Base-by-base conservation (phyloP, 37 sponge, comb jelly and placozoan genomes). In the Ianthella basta region DNA sequence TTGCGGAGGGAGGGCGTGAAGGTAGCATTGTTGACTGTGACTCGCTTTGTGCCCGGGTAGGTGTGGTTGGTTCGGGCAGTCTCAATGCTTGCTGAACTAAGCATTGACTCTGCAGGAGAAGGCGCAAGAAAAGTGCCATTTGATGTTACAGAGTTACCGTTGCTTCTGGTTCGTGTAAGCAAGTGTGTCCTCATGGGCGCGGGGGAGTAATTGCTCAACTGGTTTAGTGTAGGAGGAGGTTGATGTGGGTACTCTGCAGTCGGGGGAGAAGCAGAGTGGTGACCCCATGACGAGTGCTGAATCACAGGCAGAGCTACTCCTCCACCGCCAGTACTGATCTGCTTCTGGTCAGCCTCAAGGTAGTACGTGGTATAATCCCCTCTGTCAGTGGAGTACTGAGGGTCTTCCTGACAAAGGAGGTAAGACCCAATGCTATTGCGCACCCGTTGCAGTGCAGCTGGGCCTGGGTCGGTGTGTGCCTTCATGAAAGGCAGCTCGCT, bases 91-190 rank as follows among this genome's bases (percentile, higher is more conserved):
- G 25, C 25, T 39, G 78, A 75, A 50, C 78, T 75, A 10, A 75
- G 38, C 78, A 75, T 75, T 24, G 78, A 75, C 15, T 75, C 78
- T 24, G 78, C 78, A 75, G 78, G 78, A 20, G 78, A 75, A 24
- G 78, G 78, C 1, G 54, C 24, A 23, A 44, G 21, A 40, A 34
- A 37, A 36, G 44, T 39, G 24, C 78, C 70, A 30, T 35, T 69
- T 1, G 29, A 35, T 4, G 50, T 8, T 44, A 69, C 8, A 30
- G 70, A 75, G 25, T 50, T 75, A 10, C 78, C 78, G 16, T 75
- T 75, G 25, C 54, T 75, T 24, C 53, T 24, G 16, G 44, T 75
- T 0, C 78, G 78, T 40, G 53, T 12, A 10, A 61, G 64, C 27
- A 27, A 5, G 64, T 61, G 24, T 61, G 12, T 4, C 24, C 27